phyloP scores from a whole-genome alignment of 2,888 invertebrate species.

The Campoletis raptor region DNA sequence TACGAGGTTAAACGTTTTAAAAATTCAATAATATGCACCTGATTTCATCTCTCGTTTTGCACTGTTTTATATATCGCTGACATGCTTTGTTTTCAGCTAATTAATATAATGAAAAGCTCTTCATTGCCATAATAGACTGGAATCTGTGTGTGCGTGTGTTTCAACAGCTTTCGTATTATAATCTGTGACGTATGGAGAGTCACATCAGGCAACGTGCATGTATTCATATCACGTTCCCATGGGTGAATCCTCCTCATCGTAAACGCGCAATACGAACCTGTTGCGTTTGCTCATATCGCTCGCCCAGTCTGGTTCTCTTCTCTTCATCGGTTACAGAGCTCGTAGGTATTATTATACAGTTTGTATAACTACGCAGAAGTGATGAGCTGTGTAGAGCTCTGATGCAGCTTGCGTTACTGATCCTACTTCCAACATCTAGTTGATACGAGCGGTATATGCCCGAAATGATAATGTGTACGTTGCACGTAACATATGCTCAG shows the following conservation, averaged over 20 bases:
- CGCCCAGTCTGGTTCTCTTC: not conserved
- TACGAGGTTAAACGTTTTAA: not conserved
- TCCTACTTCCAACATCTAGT: constrained; percentile 12
- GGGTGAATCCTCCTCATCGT: constrained; percentile 67
- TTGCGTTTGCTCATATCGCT: constrained; percentile 63
- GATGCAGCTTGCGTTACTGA: constrained; percentile 29
- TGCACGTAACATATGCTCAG: not conserved
- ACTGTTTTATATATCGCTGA: constrained; percentile 7
- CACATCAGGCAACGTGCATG: constrained; percentile 22
- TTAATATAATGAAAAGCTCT: constrained; percentile 31
- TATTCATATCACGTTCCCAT: constrained; percentile 65
- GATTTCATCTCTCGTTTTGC: constrained; percentile 5
- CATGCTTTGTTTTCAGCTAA: constrained; percentile 36
- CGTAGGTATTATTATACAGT: constrained; percentile 11
- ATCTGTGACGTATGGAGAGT: constrained; percentile 49
- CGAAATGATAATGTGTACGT: constrained; percentile 24
- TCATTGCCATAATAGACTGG: not conserved
- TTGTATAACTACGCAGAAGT: constrained; percentile 34
- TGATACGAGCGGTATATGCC: constrained; percentile 4
- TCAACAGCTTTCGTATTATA: constrained; percentile 50
- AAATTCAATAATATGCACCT: not conserved
- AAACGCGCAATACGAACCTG: constrained; percentile 68
- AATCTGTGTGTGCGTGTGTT: not conserved
- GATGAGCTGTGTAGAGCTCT: constrained; percentile 19
- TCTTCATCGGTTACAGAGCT: constrained; percentile 18